Conservation (phyloP, 2,797 vertebrate genomes). For the Manis javanica region DNA sequence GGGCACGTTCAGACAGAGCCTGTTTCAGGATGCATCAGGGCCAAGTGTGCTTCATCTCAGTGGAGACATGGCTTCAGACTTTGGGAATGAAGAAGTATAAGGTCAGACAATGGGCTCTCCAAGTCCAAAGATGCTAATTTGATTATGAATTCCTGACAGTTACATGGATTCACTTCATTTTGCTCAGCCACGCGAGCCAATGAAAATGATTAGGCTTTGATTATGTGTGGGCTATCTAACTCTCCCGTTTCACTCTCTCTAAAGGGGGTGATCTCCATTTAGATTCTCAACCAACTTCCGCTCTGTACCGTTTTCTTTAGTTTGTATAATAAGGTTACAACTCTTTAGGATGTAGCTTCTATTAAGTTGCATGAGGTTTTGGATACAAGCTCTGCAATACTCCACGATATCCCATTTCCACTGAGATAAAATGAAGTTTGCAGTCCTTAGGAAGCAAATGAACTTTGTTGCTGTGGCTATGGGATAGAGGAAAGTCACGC, state of each 20-base stretch:
- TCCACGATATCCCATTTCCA: background rate
- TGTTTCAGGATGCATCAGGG: slow-evolving; percentile 44
- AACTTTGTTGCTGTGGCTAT: background rate
- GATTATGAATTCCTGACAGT: background rate
- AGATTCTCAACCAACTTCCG: background rate
- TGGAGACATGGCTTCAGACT: slow-evolving; percentile 35
- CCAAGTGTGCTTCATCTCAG: slow-evolving; percentile 34
- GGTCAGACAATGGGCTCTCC: background rate
- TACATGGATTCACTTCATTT: background rate
- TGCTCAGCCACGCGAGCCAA: background rate
- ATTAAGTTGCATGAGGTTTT: background rate
- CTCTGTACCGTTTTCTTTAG: background rate
- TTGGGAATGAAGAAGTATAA: background rate
- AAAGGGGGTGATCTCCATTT: background rate
- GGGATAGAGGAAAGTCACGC: background rate
- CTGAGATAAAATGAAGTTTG: background rate
- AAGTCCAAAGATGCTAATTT: background rate
- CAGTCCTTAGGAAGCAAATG: background rate
- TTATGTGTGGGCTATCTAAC: background rate
- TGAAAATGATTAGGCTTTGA: slow-evolving; percentile 6
- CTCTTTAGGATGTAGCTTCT: background rate
- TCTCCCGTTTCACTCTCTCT: background rate
- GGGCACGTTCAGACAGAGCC: slow-evolving; percentile 33
- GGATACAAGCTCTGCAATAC: background rate
- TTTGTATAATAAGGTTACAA: background rate